These are phyloP conservation scores for Achroia grisella DNA, from an alignment of 1,140 invertebrate species.

Conservation along the genomic window DNA sequence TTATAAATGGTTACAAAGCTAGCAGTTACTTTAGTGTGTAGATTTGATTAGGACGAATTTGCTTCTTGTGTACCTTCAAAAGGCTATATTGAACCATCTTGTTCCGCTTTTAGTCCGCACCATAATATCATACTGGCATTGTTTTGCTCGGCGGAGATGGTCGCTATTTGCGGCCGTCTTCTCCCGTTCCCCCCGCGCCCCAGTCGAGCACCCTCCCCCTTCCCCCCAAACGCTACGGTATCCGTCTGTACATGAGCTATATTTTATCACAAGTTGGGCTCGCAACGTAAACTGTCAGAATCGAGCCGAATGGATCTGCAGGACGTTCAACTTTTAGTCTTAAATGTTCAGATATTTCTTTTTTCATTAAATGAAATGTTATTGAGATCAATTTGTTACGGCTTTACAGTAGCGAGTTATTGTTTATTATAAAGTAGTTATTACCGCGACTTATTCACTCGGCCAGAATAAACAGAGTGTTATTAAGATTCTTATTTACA, in stretches of 20 bases:
- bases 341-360: constrained; percentile 33
- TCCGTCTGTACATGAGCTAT: constrained; percentile 63
- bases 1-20: background rate
- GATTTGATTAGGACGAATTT: background rate
- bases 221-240: constrained; percentile 27
- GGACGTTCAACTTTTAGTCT: constrained; percentile 63
- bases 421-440: no score
- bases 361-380: background rate
- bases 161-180: constrained; percentile 63
- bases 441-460: no score
- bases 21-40: background rate
- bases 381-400: no score
- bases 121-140: constrained; percentile 65
- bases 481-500: no score
- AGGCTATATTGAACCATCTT: constrained; percentile 1
- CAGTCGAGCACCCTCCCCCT: constrained; percentile 11
- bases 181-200: constrained; percentile 13
- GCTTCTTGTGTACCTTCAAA: background rate
- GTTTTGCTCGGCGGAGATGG: constrained; percentile 58
- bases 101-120: constrained; percentile 27
- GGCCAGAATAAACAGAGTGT: no score
- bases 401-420: no score
- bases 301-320: constrained; percentile 39
- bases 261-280: constrained; percentile 64
- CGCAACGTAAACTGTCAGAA: constrained; percentile 67